phyloP scores from a whole-genome alignment of 2,113 vertebrate species.

The Anoura caudifer region DNA sequence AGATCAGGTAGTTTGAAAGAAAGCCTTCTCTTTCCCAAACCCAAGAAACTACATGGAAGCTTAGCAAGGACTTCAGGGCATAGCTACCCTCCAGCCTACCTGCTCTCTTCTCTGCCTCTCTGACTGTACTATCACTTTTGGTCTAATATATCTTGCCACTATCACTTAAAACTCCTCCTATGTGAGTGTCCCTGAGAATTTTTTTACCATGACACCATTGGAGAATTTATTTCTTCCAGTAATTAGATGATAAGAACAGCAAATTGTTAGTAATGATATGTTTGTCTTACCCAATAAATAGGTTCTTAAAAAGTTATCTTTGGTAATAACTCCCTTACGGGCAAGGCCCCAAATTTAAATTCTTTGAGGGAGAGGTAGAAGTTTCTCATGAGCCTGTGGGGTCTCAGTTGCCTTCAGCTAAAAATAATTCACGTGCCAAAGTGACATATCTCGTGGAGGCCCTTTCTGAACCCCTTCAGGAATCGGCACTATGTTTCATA shows the following conservation, averaged over 20 bases:
- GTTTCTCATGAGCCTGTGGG: neutral
- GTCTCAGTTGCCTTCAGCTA: neutral
- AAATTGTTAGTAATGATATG: neutral
- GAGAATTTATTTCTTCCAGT: neutral
- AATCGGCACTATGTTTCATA: neutral
- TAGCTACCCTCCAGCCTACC: neutral
- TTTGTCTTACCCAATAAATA: neutral
- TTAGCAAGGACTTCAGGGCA: neutral
- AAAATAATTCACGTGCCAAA: neutral
- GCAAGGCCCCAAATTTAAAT: neutral
- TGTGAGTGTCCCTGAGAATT: neutral
- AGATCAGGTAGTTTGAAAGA: neutral
- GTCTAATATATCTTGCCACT: neutral
- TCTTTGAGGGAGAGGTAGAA: neutral
- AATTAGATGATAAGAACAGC: neutral
- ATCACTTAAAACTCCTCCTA: neutral
- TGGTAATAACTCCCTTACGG: neutral
- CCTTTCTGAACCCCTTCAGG: neutral
- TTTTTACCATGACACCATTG: neutral
- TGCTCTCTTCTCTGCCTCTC: neutral
- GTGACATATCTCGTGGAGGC: neutral
- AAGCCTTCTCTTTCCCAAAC: neutral
- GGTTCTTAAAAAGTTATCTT: neutral
- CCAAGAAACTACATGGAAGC: neutral
- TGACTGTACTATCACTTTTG: neutral